Conservation (phyloP, 2,113 vertebrate species). For the Semnornis frantzii region DNA sequence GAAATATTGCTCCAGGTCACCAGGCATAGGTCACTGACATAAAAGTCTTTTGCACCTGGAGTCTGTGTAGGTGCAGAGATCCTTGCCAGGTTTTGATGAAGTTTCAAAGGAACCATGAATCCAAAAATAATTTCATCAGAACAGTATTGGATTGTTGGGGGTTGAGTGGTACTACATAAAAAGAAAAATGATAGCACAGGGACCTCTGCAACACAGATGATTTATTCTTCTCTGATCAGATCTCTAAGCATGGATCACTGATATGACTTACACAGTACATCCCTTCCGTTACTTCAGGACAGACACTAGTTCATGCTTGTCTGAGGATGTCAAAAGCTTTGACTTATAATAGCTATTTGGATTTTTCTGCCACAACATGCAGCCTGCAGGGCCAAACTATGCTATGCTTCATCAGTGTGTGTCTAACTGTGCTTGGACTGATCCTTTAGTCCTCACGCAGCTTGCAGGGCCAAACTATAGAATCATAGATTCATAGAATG, state of each 20-base stretch:
- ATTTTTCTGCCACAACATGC: neutral
- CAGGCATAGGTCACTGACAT: neutral
- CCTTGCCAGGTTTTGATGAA: neutral
- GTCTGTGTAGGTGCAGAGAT: neutral
- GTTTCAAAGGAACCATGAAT: slow-evolving; percentile 9
- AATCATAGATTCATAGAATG: too few species aligned
- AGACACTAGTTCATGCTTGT: slow-evolving; percentile 20
- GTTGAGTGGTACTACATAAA: neutral
- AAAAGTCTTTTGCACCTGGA: neutral
- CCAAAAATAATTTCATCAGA: slow-evolving; percentile 31
- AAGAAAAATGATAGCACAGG: neutral
- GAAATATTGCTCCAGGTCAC: neutral
- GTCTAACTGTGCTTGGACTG: neutral
- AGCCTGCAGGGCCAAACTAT: neutral
- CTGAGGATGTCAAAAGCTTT: slow-evolving; percentile 12
- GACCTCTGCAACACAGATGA: slow-evolving; percentile 12
- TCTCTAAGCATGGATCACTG: neutral
- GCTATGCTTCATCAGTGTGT: neutral
- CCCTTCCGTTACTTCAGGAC: neutral
- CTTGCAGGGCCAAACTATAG: too few species aligned
- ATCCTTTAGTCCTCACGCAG: neutral
- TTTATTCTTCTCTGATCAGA: slow-evolving; percentile 28
- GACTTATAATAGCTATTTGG: neutral
- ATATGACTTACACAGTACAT: slow-evolving; percentile 21
- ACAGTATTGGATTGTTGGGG: neutral